These are phyloP conservation scores for Periophthalmodon schlosseri DNA, from an alignment of 2,113 vertebrate species.

Conservation along the genomic window DNA sequence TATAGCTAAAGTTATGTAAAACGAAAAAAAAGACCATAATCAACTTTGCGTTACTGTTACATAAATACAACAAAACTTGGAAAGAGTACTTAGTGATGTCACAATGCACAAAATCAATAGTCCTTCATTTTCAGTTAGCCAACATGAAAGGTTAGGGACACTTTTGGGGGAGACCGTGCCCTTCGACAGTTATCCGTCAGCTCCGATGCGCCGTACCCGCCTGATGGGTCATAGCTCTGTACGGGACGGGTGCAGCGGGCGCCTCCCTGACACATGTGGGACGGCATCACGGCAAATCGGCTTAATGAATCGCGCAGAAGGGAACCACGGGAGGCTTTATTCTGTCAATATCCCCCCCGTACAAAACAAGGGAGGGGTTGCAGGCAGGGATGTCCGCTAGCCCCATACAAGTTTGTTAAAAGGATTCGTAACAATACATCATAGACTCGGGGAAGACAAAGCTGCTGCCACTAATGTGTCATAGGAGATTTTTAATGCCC, in stretches of 20 bases:
- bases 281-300: constrained; percentile 73
- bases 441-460: constrained; percentile 55
- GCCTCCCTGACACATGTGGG: constrained; percentile 72
- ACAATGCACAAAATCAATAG: constrained; percentile 11
- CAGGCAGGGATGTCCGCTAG: constrained; percentile 54
- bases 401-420: constrained; percentile 54
- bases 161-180: constrained; percentile 22
- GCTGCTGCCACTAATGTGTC: constrained; percentile 42
- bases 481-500: constrained; percentile 36
- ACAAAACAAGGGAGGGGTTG: constrained; percentile 24
- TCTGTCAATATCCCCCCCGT: constrained; percentile 54
- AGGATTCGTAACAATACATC: constrained; percentile 55
- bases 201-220: constrained; percentile 40
- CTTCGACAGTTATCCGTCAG: constrained; percentile 72
- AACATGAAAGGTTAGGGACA: constrained; percentile 17
- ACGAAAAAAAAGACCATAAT: not conserved
- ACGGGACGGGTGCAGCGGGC: constrained; percentile 35
- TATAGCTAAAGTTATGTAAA: not conserved
- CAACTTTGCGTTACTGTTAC: not conserved
- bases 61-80: not conserved
- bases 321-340: constrained; percentile 55
- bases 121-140: not conserved
- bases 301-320: constrained; percentile 70
- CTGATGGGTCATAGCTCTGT: constrained; percentile 36
- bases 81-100: not conserved